Conservation (phyloP, 92 coral and sea anemone genomes). For the Metridium senile region DNA sequence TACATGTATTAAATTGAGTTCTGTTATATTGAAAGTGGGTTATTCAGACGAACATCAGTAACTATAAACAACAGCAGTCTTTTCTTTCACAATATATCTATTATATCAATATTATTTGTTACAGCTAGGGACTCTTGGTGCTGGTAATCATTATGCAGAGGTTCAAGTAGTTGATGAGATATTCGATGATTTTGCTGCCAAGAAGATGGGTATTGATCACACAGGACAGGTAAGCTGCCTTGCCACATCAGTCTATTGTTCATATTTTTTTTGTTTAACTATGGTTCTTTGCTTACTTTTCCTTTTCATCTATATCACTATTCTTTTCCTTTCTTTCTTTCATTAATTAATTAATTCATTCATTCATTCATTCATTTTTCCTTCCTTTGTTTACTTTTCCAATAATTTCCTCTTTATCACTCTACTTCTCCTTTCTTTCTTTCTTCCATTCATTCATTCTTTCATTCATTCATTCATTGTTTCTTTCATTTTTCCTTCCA, state of each 20-base stretch:
- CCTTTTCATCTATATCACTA: neutral
- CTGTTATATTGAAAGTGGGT: too few species aligned
- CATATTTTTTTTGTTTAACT: neutral
- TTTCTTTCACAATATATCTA: too few species aligned
- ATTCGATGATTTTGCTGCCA: slow-evolving; percentile 87
- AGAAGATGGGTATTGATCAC: slow-evolving; percentile 99
- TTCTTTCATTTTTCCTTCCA: neutral
- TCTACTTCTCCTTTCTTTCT: neutral
- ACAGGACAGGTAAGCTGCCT: slow-evolving; percentile 93
- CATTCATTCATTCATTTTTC: neutral
- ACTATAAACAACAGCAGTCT: too few species aligned
- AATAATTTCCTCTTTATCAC: neutral
- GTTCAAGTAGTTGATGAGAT: slow-evolving; percentile 98
- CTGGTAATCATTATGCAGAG: slow-evolving; percentile 98
- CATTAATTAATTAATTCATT: neutral
- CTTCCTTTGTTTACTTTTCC: neutral
- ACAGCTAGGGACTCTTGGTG: slow-evolving; percentile 98
- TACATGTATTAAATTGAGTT: too few species aligned
- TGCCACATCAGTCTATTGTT: neutral
- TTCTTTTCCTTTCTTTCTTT: neutral
- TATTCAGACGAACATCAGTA: too few species aligned
- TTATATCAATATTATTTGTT: neutral
- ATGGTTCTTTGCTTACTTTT: neutral
- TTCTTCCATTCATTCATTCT: neutral
- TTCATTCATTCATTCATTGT: neutral